Conservation (phyloP, 2,888 invertebrate species). For the Melipona bicolor region DNA sequence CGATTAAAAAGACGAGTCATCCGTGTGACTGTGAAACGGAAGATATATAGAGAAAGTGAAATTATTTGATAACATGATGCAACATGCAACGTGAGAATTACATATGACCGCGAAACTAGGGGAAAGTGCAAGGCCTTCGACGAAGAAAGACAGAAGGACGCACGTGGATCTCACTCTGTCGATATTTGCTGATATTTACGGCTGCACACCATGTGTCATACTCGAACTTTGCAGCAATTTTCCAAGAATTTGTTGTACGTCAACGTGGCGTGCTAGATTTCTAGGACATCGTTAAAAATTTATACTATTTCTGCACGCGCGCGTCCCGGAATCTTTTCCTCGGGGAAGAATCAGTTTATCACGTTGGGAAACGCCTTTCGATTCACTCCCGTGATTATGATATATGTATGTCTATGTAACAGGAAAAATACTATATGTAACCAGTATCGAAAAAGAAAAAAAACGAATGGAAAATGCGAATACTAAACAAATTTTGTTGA, state of each 20-base stretch:
- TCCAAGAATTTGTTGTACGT: slow-evolving; percentile 24
- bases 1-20: background rate
- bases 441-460: background rate
- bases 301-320: background rate
- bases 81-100: slow-evolving; percentile 25
- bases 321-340: background rate
- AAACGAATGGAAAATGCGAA: background rate
- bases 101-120: slow-evolving; percentile 8
- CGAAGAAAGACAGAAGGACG: slow-evolving; percentile 44
- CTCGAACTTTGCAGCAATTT: slow-evolving; percentile 8
- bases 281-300: slow-evolving; percentile 21
- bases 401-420: background rate
- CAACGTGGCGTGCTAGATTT: slow-evolving; percentile 7
- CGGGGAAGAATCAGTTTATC: slow-evolving; percentile 1
- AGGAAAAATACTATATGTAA: background rate
- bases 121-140: slow-evolving; percentile 39
- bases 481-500: background rate
- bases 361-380: background rate
- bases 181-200: slow-evolving; percentile 46
- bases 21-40: slow-evolving; percentile 15
- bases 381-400: background rate
- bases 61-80: slow-evolving; percentile 31
- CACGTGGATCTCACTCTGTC: slow-evolving; percentile 36
- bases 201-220: slow-evolving; percentile 39
- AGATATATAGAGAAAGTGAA: slow-evolving; percentile 27